Evolutionary conservation across 92 coral and sea anemone species (phyloP).

Genomic region (Umimayanthus kanabou): DNA sequence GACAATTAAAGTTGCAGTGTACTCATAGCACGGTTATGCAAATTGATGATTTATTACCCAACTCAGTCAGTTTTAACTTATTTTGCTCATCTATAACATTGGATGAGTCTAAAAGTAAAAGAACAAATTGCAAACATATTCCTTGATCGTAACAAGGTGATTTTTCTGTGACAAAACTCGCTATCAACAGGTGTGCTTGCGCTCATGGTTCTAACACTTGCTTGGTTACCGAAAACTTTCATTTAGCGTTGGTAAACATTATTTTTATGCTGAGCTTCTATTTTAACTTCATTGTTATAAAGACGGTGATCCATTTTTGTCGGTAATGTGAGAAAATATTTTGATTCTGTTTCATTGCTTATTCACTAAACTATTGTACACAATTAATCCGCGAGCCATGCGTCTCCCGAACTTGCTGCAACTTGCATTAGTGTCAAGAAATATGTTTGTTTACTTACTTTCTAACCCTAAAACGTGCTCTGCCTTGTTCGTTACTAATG

Average conservation of each 20-base stretch:
- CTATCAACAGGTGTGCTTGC: not conserved
- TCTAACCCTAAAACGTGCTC: not conserved
- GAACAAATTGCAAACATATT: not conserved
- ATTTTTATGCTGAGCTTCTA: conserved; percentile 5
- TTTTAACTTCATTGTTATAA: conserved; percentile 11
- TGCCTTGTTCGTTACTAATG: not conserved
- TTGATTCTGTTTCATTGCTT: conserved; percentile 19
- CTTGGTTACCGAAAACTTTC: conserved; percentile 37
- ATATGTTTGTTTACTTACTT: conserved; percentile 35
- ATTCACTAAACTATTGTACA: not conserved
- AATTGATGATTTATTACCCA: not conserved
- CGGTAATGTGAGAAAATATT: conserved; percentile 31
- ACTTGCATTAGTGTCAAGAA: conserved; percentile 11
- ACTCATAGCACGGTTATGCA: not conserved
- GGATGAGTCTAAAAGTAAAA: not conserved
- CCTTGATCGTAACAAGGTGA: not conserved
- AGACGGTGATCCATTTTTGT: not conserved
- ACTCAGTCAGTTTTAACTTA: not conserved
- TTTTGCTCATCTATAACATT: not conserved
- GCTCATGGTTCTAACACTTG: not conserved
- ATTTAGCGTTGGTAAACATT: conserved; percentile 37
- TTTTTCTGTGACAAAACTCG: not conserved
- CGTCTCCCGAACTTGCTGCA: not conserved
- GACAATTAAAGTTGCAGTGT: not conserved
- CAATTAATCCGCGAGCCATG: not conserved